These are phyloP conservation scores for Ceyx cyanopectus DNA, from an alignment of 2,113 vertebrate genomes.

Conservation along the genomic window DNA sequence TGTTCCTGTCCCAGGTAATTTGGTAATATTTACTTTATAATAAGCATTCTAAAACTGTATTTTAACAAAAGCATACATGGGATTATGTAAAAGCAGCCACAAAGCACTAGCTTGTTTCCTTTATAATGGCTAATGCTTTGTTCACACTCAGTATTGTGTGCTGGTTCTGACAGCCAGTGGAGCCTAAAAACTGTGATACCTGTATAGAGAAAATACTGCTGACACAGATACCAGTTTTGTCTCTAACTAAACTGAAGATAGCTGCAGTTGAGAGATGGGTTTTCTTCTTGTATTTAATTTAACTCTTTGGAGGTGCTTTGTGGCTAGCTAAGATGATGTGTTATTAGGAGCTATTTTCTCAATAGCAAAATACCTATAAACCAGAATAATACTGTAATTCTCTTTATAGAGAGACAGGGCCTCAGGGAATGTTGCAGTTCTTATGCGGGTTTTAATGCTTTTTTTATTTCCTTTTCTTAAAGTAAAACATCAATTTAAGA, in stretches of 20 bases:
- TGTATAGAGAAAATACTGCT: neutral
- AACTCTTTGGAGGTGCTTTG: neutral
- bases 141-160: neutral
- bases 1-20: neutral
- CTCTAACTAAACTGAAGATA: neutral
- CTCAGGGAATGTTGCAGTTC: neutral
- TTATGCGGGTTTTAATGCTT: neutral
- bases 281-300: neutral
- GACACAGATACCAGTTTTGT: fast-evolving
- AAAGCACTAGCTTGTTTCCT: neutral
- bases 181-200: neutral
- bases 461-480: neutral
- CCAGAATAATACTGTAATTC: neutral
- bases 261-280: neutral
- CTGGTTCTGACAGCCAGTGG: neutral
- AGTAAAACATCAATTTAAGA: neutral
- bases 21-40: neutral
- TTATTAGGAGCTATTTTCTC: neutral
- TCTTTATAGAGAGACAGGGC: neutral
- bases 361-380: neutral
- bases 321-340: neutral
- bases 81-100: neutral
- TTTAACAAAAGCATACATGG: neutral
- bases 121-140: neutral
- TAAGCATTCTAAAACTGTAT: neutral